A percentile compares a stretch with the other conserved stretches of the same genome.
These are phyloP conservation scores for Harpalus rubripes DNA, from an alignment of 2,888 invertebrate species.

Conservation along the genomic window DNA sequence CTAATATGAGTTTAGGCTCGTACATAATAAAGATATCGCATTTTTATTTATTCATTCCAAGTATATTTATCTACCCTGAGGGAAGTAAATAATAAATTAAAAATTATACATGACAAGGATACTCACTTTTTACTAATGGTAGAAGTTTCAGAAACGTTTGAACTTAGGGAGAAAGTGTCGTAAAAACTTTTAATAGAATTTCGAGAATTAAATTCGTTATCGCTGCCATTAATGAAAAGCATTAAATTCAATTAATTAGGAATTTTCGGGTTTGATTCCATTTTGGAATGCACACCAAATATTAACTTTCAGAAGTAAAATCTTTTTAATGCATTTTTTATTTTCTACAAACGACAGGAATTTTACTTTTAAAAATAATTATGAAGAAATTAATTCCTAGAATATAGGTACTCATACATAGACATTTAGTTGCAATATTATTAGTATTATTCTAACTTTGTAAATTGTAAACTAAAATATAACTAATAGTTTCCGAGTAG, in stretches of 20 bases:
- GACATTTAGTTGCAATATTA: no score
- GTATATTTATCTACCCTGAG: neutral
- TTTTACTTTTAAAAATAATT: neutral
- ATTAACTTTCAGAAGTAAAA: neutral
- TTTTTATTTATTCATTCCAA: neutral
- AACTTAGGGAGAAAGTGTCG: neutral
- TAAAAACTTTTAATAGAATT: neutral
- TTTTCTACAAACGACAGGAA: neutral
- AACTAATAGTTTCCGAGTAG: no score
- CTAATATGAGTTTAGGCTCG: no score
- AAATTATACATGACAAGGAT: neutral
- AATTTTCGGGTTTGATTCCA: neutral
- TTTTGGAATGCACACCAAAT: neutral
- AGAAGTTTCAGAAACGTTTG: neutral
- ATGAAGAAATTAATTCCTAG: no score
- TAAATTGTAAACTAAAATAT: no score
- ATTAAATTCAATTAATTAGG: slow-evolving; percentile 4
- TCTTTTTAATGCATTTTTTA: neutral
- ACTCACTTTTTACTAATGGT: neutral
- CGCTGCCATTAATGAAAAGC: neutral
- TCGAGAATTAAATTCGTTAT: neutral
- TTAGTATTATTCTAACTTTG: no score
- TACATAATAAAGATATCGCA: no score
- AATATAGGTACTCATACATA: no score
- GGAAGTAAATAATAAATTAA: neutral